Conservation (phyloP, 2,797 vertebrate species). For the Silurus aristotelis region DNA sequence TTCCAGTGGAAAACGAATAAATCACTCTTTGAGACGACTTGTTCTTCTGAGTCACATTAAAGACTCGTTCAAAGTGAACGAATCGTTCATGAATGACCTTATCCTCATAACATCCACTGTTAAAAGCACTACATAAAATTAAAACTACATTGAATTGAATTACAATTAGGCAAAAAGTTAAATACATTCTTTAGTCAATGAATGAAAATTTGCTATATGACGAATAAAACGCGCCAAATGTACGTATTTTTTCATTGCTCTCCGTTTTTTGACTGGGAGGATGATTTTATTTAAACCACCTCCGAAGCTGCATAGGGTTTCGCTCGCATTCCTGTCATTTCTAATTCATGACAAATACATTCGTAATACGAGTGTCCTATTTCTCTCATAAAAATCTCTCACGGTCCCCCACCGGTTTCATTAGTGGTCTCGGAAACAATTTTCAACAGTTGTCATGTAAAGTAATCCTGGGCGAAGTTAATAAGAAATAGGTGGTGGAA, state of each 20-base stretch:
- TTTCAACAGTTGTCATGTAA: slow-evolving; percentile 5
- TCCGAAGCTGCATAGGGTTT: background rate
- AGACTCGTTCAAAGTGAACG: no score
- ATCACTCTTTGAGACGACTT: no score
- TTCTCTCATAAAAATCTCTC: background rate
- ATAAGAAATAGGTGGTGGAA: background rate
- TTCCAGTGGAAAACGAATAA: no score
- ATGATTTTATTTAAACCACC: background rate
- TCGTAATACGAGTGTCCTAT: background rate
- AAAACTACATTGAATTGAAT: no score
- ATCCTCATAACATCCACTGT: no score
- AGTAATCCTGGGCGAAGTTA: background rate
- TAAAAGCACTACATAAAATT: no score
- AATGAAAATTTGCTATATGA: background rate
- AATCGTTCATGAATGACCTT: no score
- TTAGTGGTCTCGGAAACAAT: background rate
- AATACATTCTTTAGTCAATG: background rate
- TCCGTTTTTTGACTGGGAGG: background rate
- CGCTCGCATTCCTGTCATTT: background rate
- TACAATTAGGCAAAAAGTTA: background rate
- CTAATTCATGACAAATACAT: background rate
- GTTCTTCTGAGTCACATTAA: no score
- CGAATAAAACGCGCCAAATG: background rate
- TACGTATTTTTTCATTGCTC: background rate
- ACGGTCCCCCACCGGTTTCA: background rate